Conservation (phyloP, 2,113 vertebrate species). For the Barnardius zonarius region DNA sequence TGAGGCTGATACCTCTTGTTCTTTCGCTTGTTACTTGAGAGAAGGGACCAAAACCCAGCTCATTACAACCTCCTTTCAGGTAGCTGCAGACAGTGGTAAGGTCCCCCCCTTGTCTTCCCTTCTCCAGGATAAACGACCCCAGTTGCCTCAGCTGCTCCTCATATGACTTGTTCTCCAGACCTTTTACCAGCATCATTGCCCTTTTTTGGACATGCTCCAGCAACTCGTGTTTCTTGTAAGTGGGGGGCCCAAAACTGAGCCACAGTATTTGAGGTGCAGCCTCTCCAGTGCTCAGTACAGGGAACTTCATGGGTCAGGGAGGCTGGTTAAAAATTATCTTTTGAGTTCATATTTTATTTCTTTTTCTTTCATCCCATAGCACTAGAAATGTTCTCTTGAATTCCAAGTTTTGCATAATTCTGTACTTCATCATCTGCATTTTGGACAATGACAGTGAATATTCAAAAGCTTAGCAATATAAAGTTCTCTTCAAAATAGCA, state of each 20-base stretch:
- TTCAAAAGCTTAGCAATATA: neutral
- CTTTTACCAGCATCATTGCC: neutral
- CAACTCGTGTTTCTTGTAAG: neutral
- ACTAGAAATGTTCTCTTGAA: neutral
- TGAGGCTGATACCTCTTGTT: neutral
- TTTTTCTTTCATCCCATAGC: neutral
- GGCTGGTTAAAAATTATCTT: neutral
- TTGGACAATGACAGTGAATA: neutral
- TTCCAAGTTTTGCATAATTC: neutral
- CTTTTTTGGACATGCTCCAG: fast-evolving
- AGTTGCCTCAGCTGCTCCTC: neutral
- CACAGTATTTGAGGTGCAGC: neutral
- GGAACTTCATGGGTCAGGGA: neutral
- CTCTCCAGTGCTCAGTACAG: neutral
- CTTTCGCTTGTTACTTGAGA: neutral
- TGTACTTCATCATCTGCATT: neutral
- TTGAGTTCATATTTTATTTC: neutral
- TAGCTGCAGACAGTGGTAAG: neutral
- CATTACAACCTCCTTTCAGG: neutral
- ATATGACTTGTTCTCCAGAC: neutral
- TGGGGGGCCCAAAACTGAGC: neutral
- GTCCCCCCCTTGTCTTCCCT: neutral
- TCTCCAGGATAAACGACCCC: neutral
- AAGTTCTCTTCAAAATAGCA: neutral
- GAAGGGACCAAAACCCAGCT: neutral